phyloP scores from a whole-genome alignment of 2,113 vertebrate species.

The Anguilla japonica region DNA sequence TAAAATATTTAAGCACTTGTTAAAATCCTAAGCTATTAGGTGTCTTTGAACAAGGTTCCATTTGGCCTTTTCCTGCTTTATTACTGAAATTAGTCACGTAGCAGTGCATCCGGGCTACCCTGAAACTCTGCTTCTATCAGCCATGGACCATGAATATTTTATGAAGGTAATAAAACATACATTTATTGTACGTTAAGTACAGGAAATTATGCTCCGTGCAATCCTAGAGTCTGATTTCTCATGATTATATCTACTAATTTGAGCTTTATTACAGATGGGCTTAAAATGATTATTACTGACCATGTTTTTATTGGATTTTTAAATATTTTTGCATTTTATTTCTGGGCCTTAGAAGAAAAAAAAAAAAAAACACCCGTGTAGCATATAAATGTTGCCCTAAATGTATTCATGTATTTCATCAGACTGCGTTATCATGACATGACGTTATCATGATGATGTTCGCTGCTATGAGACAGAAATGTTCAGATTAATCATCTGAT shows the following conservation, averaged over 20 bases:
- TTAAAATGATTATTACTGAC: background rate
- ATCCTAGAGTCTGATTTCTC: conserved; percentile 26
- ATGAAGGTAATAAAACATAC: conserved; percentile 45
- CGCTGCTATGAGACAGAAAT: background rate
- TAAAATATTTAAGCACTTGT: conserved; percentile 39
- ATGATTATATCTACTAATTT: conserved; percentile 27
- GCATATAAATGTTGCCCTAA: background rate
- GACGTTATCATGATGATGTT: background rate
- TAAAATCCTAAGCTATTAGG: conserved; percentile 39
- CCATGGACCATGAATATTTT: conserved; percentile 44
- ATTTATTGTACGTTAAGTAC: conserved; percentile 34
- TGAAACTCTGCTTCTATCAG: conserved; percentile 37
- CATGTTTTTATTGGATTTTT: conserved; percentile 3
- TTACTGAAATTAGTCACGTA: conserved; percentile 40
- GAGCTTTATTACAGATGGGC: conserved; percentile 26
- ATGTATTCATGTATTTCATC: background rate
- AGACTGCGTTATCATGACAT: background rate
- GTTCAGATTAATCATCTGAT: background rate
- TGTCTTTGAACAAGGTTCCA: conserved; percentile 33
- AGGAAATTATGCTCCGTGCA: conserved; percentile 26
- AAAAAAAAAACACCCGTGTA: background rate
- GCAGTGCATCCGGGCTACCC: conserved; percentile 27
- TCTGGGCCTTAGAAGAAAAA: background rate
- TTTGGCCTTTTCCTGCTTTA: conserved; percentile 34
- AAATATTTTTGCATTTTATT: conserved; percentile 15